Conservation (phyloP, 2,113 vertebrate species). For the Periophthalmus modestus region DNA sequence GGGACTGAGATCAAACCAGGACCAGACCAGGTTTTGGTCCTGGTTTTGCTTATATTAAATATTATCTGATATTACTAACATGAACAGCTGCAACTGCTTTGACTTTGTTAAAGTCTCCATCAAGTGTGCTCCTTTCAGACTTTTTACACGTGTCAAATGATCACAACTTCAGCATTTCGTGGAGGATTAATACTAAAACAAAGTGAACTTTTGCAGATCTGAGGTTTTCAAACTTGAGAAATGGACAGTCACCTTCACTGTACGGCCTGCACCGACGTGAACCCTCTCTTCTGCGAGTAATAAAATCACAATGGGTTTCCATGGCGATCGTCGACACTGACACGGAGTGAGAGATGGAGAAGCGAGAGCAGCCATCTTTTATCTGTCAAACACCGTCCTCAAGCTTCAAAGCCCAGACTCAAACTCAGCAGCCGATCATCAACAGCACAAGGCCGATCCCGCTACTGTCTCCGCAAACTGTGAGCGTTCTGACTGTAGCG, state of each 20-base stretch:
- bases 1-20: no score
- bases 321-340: not conserved
- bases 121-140: no score
- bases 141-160: not conserved
- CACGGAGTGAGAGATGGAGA: not conserved
- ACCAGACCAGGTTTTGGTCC: no score
- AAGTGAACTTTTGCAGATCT: not conserved
- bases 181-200: not conserved
- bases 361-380: not conserved
- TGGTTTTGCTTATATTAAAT: no score
- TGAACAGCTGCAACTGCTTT: no score
- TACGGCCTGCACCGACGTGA: not conserved
- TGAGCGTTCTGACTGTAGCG: not conserved
- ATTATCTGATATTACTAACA: no score
- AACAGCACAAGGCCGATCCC: not conserved
- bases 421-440: not conserved
- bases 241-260: not conserved
- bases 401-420: not conserved
- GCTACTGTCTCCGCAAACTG: not conserved
- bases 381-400: not conserved
- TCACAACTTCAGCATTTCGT: not conserved
- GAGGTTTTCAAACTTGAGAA: not conserved
- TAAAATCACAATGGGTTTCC: constrained; percentile 5
- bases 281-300: not conserved
- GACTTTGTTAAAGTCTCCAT: no score